Base-by-base conservation (phyloP, 2,888 invertebrate species). In the Nineta flava region DNA sequence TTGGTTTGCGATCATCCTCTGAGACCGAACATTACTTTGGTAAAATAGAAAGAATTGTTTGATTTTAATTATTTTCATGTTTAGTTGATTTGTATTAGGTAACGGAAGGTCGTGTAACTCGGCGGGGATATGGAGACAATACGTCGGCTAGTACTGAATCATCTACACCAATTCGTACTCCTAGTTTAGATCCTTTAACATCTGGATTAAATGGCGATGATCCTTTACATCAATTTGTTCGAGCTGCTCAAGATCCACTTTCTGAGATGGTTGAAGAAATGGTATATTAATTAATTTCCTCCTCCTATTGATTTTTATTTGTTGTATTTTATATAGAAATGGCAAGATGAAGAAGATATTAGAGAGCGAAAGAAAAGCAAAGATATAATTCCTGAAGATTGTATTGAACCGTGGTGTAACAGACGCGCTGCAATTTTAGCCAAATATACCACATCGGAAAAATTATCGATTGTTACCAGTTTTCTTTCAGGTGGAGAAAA, bases 381-480 rank as follows among this genome's bases (percentile, higher is more conserved):
- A n/a, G 41, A 38, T 9, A 13, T 12, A 9, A 3, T 26, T 9
- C 38, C 55, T 42, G 60, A 65, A 9, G 72, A 76, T 51, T 72
- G 73, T 53, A 69, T 81, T 54, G 83, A 85, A 61, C 80, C 83
- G 12, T 97, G 96, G 96, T 74, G 73, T 54, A 66, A 74, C 1
- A 81, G 83, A 59, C 80, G 86, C 55, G 64, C 76, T 44, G 72
- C 73, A n/a, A 93, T 97, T 61, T 73, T 96, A 10, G 83, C 79
- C 57, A 87, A 87, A 65, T 96, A 86, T 60, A 95, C 92, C 32
- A 96, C 96, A 48, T 88, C 87, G 10, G 94, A 95, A 66, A 93
- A 91, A 63, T 68, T 97, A 26, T 87, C 90, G 1, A 88, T 95
- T 55, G 79, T 88, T 2, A 91, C 91, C 41, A 93, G 91, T 64